A percentile compares a stretch with the other conserved stretches of the same genome.
These are phyloP conservation scores for Drosophila multiciliata DNA, from an alignment of 2,888 invertebrate genomes.

Conservation along the genomic window DNA sequence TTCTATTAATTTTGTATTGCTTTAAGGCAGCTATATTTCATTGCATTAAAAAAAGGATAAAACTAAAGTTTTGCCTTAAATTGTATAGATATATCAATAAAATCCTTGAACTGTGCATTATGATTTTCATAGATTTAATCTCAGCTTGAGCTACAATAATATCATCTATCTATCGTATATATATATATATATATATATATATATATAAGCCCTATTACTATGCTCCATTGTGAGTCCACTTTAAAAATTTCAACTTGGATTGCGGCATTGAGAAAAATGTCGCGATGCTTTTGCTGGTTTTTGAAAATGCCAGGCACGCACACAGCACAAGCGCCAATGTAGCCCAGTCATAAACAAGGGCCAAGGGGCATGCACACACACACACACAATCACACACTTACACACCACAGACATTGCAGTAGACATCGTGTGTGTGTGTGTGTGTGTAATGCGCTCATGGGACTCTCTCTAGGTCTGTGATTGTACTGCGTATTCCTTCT, in stretches of 20 bases:
- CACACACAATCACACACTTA: constrained; percentile 32
- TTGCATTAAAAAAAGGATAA: neutral
- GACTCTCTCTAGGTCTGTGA: constrained; percentile 78
- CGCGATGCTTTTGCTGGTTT: constrained; percentile 64
- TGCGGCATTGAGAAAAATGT: constrained; percentile 68
- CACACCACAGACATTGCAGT: constrained; percentile 17
- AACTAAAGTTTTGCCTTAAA: neutral
- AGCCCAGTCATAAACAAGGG: constrained; percentile 71
- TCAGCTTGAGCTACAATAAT: neutral
- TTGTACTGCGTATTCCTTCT: constrained; percentile 70
- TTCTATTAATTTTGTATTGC: neutral
- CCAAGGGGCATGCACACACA: constrained; percentile 50
- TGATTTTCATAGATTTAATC: neutral
- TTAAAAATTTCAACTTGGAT: constrained; percentile 75
- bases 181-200: neutral
- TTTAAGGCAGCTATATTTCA: neutral
- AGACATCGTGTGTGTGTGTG: constrained; percentile 16
- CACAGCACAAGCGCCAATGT: constrained; percentile 64
- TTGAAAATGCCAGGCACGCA: constrained; percentile 72
- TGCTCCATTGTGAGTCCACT: constrained; percentile 48
- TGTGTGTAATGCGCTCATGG: constrained; percentile 53
- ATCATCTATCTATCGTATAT: constrained; percentile 18
- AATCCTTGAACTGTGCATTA: neutral
- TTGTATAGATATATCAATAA: neutral
- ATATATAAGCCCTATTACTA: constrained; percentile 38